These are phyloP conservation scores for Microdon myrmicae DNA, from an alignment of 2,888 invertebrate species.

Conservation along the genomic window DNA sequence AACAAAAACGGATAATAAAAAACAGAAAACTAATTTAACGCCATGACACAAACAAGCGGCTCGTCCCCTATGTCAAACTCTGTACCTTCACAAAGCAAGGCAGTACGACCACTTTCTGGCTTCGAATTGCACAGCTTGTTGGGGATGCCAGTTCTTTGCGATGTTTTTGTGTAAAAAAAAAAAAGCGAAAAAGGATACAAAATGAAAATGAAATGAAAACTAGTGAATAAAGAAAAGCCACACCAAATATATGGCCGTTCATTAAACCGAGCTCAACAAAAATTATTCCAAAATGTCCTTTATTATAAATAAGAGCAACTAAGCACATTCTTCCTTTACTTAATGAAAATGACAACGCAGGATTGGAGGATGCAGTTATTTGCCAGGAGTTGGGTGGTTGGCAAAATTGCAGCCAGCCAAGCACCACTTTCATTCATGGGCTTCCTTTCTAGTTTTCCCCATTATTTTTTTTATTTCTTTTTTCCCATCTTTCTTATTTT, in stretches of 20 bases:
- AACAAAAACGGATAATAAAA: too few relatives aligned
- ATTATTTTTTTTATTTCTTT: neutral
- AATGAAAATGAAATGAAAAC: conserved; percentile 9
- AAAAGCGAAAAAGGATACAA: neutral
- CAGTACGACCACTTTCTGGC: conserved; percentile 2
- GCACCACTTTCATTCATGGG: too few relatives aligned
- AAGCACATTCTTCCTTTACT: conserved; percentile 30
- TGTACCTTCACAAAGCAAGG: conserved; percentile 24
- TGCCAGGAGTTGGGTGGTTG: conserved; percentile 21
- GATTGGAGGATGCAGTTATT: conserved; percentile 36
- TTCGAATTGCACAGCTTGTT: neutral
- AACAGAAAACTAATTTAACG: conserved; percentile 48
- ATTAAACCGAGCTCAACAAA: conserved; percentile 42
- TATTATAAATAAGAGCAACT: conserved; percentile 49
- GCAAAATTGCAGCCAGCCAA: conserved; percentile 38
- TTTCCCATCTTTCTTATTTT: too few relatives aligned
- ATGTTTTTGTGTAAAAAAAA: conserved; percentile 20
- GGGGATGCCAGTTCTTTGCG: conserved; percentile 4
- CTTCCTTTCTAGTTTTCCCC: too few relatives aligned
- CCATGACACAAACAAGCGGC: conserved; percentile 51
- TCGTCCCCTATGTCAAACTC: conserved; percentile 27
- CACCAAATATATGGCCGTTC: conserved; percentile 39
- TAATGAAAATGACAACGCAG: conserved; percentile 40
- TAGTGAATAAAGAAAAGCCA: neutral
- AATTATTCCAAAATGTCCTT: conserved; percentile 45